These are phyloP conservation scores for Riparia riparia DNA, from an alignment of 2,113 vertebrate genomes.

Conservation along the genomic window DNA sequence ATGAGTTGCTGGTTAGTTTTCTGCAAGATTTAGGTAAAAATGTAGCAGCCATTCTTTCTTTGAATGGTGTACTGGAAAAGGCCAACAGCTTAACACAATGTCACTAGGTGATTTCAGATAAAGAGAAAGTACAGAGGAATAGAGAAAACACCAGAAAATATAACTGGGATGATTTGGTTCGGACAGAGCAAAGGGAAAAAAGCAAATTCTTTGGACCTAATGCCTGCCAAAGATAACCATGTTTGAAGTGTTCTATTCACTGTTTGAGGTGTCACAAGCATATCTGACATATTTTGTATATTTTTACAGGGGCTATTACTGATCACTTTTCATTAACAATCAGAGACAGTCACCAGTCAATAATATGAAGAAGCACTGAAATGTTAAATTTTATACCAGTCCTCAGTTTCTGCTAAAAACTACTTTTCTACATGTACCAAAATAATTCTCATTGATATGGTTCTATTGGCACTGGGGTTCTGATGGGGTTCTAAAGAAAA, in stretches of 20 bases:
- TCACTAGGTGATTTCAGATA: neutral
- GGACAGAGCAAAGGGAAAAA: neutral
- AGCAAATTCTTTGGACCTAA: neutral
- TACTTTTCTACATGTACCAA: neutral
- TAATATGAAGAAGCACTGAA: neutral
- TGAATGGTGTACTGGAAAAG: neutral
- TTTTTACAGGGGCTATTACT: neutral
- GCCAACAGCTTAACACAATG: fast-evolving
- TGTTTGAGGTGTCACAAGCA: neutral
- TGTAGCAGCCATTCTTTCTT: neutral
- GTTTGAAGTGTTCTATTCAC: neutral
- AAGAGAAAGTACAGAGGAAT: neutral
- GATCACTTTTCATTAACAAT: neutral
- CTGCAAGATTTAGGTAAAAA: neutral
- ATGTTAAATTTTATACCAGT: neutral
- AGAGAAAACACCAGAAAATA: neutral
- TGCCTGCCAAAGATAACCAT: neutral
- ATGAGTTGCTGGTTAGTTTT: neutral
- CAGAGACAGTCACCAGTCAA: neutral
- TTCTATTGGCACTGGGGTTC: neutral
- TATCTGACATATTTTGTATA: neutral
- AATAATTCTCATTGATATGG: neutral
- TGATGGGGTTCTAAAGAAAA: neutral
- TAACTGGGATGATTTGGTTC: neutral
- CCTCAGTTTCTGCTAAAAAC: neutral